These are phyloP conservation scores for Argya squamiceps DNA, from an alignment of 2,797 vertebrate genomes.

Conservation along the genomic window DNA sequence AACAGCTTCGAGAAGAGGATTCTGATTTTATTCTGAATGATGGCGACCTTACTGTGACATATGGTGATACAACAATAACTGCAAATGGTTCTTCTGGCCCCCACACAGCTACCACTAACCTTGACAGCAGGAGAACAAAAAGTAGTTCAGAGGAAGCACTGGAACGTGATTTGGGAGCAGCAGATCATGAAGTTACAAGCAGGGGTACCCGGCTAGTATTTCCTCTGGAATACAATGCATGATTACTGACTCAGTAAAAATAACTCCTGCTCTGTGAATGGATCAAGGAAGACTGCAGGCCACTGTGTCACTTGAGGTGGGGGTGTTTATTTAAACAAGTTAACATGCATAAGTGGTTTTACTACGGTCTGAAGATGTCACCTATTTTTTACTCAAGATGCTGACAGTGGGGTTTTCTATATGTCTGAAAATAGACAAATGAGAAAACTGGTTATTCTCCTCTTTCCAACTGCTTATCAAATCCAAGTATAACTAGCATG, in stretches of 20 bases:
- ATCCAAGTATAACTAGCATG: conserved; percentile 61
- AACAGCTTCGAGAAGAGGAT: conserved; percentile 90
- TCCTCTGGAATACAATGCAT: conserved; percentile 91
- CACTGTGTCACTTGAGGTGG: conserved; percentile 65
- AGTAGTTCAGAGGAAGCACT: conserved; percentile 90
- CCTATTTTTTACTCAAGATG: conserved; percentile 51
- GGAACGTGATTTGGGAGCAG: conserved; percentile 88
- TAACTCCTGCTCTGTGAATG: conserved; percentile 11
- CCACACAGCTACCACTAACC: conserved; percentile 72
- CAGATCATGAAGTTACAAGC: conserved; percentile 89
- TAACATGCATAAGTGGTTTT: conserved; percentile 46
- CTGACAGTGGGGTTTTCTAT: conserved; percentile 55
- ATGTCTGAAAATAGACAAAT: background rate
- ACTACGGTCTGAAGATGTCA: conserved; percentile 48
- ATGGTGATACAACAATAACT: conserved; percentile 90
- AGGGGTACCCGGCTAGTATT: conserved; percentile 93
- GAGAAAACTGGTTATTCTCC: conserved; percentile 20
- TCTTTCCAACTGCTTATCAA: background rate
- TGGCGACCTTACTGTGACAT: conserved; percentile 90
- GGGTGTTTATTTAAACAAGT: conserved; percentile 45
- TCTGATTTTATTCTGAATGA: conserved; percentile 91
- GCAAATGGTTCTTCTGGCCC: conserved; percentile 89
- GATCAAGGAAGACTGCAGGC: conserved; percentile 60
- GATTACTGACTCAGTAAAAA: conserved; percentile 68
- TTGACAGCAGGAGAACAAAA: conserved; percentile 75